phyloP scores from a whole-genome alignment of 2,113 vertebrate species.

The Nibea coibor region DNA sequence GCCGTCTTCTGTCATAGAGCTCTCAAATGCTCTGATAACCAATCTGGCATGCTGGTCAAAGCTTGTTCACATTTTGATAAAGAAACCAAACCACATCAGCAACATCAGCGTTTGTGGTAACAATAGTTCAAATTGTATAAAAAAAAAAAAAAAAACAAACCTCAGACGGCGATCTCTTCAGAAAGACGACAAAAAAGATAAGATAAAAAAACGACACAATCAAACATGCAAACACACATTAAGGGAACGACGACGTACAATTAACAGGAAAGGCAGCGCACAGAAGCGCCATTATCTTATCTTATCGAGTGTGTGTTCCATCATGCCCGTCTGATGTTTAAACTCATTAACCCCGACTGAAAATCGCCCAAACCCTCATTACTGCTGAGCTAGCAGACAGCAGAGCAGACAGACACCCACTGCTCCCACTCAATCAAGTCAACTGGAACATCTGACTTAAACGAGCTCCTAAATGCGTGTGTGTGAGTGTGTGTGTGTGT shows the following conservation, averaged over 20 bases:
- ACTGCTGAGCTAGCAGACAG: constrained; percentile 45
- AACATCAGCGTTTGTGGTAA: fast-evolving
- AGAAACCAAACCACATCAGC: neutral
- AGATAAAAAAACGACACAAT: constrained; percentile 17
- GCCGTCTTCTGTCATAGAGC: too few relatives aligned
- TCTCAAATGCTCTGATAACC: too few relatives aligned
- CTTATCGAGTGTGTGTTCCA: constrained; percentile 29
- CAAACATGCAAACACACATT: constrained; percentile 36
- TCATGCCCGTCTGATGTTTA: constrained; percentile 11
- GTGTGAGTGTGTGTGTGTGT: constrained; percentile 15
- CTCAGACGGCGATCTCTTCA: neutral
- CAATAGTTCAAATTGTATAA: neutral
- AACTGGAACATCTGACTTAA: constrained; percentile 17
- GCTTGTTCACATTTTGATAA: neutral
- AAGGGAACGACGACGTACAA: constrained; percentile 7
- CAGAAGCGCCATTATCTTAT: constrained; percentile 63
- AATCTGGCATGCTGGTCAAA: too few relatives aligned
- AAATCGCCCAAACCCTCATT: constrained; percentile 29
- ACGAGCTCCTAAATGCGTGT: neutral
- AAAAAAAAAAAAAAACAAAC: neutral
- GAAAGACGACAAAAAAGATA: neutral
- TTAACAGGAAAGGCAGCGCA: constrained; percentile 51
- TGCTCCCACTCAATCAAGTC: constrained; percentile 11
- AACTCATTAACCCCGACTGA: constrained; percentile 63
- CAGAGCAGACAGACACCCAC: neutral